phyloP scores from a whole-genome alignment of 2,888 invertebrate genomes.

The Sinohyriopsis cumingii region DNA sequence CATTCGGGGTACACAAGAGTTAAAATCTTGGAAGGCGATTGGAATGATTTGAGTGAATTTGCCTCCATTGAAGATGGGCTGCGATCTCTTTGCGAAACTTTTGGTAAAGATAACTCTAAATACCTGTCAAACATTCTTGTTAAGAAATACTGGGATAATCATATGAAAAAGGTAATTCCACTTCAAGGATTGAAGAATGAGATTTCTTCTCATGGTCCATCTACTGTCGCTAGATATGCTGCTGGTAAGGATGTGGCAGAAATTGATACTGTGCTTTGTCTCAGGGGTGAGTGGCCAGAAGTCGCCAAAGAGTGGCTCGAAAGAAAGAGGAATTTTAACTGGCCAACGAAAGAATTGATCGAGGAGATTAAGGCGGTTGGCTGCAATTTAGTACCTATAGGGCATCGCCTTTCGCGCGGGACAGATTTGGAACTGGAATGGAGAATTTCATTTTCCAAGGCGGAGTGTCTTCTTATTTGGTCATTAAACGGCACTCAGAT shows the following conservation, averaged over 20 bases:
- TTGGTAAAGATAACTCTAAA: neutral
- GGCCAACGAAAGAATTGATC: no score
- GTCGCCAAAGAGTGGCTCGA: no score
- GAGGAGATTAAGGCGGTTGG: no score
- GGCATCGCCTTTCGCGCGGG: conserved; percentile 2
- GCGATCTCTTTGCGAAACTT: neutral
- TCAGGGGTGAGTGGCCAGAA: no score
- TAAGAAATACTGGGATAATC: neutral
- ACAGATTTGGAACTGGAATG: conserved; percentile 3
- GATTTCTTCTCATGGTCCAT: conserved; percentile 1
- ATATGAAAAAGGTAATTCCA: neutral
- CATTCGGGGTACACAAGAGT: conserved; percentile 9
- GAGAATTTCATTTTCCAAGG: conserved; percentile 11
- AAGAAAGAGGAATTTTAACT: no score
- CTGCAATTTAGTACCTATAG: no score
- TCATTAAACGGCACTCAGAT: conserved; percentile 1
- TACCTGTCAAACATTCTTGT: conserved; percentile 1
- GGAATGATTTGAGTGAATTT: neutral
- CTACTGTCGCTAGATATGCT: neutral
- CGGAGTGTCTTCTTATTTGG: conserved; percentile 2
- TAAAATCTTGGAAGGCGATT: neutral
- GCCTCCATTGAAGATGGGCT: neutral
- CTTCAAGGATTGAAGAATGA: neutral
- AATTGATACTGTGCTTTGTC: no score
- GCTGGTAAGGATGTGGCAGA: no score